A percentile compares a stretch with the other conserved stretches of the same genome.
These are phyloP conservation scores for Zaprionus bogoriensis DNA, from an alignment of 2,888 invertebrate species.

Conservation along the genomic window DNA sequence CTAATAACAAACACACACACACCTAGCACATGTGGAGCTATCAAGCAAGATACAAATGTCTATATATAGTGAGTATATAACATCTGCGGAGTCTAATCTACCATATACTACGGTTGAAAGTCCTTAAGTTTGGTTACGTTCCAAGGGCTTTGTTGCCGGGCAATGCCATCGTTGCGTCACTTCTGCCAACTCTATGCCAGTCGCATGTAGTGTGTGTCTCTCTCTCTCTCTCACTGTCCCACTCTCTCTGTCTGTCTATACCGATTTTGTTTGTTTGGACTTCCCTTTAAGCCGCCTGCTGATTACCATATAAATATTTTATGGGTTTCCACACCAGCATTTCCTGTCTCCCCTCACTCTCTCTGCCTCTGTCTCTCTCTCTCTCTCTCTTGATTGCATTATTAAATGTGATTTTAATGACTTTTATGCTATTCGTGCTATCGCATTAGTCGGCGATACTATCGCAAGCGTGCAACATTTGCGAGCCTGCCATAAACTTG, in stretches of 20 bases:
- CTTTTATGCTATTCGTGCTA: conserved; percentile 37
- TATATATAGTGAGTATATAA: background rate
- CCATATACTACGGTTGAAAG: background rate
- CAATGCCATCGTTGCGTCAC: background rate
- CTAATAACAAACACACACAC: background rate
- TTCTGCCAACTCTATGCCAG: background rate
- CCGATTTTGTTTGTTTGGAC: conserved; percentile 14
- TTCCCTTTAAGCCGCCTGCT: conserved; percentile 27
- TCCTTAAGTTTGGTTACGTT: background rate
- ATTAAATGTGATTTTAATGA: conserved; percentile 76
- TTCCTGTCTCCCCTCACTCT: background rate
- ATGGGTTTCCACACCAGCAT: conserved; percentile 26
- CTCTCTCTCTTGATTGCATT: conserved; percentile 24
- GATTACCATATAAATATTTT: conserved; percentile 50
- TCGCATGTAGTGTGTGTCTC: too few species aligned
- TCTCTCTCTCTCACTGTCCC: background rate
- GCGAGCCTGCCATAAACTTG: too few species aligned
- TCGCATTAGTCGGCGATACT: conserved; percentile 31
- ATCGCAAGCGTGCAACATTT: too few species aligned
- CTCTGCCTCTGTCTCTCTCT: background rate
- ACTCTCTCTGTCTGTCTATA: conserved; percentile 3
- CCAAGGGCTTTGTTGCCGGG: background rate
- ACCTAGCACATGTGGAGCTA: too few species aligned
- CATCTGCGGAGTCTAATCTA: background rate
- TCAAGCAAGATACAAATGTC: too few species aligned